Evolutionary conservation across 2,113 vertebrate genomes (phyloP).

Genomic region (Phrynocephalus versicolor): DNA sequence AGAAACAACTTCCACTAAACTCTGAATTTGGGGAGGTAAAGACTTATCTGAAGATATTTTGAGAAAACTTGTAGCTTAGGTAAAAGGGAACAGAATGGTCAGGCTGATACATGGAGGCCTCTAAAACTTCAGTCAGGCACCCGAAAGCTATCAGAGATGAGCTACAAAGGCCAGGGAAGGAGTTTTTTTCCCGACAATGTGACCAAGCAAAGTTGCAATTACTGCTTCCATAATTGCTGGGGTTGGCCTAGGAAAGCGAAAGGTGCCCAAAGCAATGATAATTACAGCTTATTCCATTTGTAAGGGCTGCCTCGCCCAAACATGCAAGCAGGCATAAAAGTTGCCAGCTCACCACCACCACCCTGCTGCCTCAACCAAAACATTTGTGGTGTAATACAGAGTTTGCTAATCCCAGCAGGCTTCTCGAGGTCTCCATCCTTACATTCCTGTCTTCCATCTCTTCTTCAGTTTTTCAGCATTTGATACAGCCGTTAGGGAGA

Average conservation of each 20-base stretch:
- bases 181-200: not conserved
- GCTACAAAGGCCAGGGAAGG: not conserved
- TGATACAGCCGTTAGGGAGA: too few species aligned
- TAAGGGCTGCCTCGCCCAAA: not conserved
- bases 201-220: constrained; percentile 20
- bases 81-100: not conserved
- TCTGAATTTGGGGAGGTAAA: not conserved
- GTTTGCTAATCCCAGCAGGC: not conserved
- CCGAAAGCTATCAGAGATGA: not conserved
- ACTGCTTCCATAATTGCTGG: constrained; percentile 13
- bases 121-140: too few species aligned
- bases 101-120: too few species aligned
- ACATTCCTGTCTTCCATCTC: not conserved
- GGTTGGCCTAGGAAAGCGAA: not conserved
- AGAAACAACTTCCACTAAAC: not conserved
- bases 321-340: not conserved
- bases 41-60: not conserved
- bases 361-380: not conserved
- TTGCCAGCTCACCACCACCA: not conserved
- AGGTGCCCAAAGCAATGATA: constrained; percentile 14
- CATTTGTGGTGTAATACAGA: not conserved
- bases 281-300: constrained; percentile 8
- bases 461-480: not conserved
- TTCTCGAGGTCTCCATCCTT: constrained; percentile 1
- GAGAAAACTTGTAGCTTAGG: not conserved